Conservation (phyloP, 1,140 invertebrate species). For the Rhysida immarginata region DNA sequence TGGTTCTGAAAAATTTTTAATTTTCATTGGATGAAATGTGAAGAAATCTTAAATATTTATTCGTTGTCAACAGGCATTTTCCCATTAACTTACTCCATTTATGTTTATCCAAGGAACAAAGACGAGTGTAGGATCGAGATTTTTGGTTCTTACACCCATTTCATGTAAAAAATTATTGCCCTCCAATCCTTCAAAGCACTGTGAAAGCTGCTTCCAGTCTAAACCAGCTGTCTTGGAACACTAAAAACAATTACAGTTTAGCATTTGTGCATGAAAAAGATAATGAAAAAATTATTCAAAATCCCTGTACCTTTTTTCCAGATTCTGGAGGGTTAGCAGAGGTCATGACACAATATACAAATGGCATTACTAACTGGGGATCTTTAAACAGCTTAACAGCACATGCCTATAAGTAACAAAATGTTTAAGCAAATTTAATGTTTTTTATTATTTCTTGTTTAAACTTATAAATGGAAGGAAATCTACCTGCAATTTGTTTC, state of each 20-base stretch:
- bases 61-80: neutral
- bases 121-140: neutral
- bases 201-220: neutral
- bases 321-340: neutral
- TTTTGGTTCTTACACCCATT: neutral
- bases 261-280: neutral
- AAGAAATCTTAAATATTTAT: neutral
- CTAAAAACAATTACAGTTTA: neutral
- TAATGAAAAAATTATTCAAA: neutral
- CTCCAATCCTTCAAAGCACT: neutral
- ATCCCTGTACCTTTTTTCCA: neutral
- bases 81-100: constrained; percentile 4
- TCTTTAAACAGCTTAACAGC: neutral
- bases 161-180: neutral
- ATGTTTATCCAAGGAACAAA: constrained; percentile 7
- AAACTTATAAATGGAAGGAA: neutral
- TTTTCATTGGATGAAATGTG: neutral
- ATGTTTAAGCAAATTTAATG: neutral
- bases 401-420: constrained; percentile 3
- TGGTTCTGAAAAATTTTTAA: neutral
- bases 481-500: constrained; percentile 8
- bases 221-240: neutral
- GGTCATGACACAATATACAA: constrained; percentile 3
- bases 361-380: neutral
- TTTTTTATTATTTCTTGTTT: neutral